phyloP scores from a whole-genome alignment of 2,113 vertebrate species.

The Mixornis gularis region DNA sequence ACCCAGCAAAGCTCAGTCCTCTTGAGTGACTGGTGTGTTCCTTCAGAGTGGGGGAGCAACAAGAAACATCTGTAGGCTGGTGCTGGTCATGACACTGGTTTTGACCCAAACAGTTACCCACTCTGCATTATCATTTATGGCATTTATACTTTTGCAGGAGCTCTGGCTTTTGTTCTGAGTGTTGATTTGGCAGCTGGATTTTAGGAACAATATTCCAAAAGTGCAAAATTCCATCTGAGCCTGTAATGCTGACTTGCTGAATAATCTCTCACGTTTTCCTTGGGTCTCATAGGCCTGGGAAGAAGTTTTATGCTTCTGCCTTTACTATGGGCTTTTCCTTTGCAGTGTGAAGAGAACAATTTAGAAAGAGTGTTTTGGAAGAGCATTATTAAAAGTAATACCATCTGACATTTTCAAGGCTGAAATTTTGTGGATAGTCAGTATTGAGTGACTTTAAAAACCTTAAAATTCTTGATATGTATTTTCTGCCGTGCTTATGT shows the following conservation, averaged over 20 bases:
- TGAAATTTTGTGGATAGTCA: not conserved
- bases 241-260: not conserved
- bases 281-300: not conserved
- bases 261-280: not conserved
- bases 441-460: not conserved
- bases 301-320: not conserved
- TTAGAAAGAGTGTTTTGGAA: not conserved
- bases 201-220: not conserved
- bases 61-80: not conserved
- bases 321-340: not conserved
- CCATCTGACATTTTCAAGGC: not conserved
- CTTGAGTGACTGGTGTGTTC: not conserved
- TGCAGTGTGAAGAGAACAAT: not conserved
- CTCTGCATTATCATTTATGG: not conserved
- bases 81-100: not conserved
- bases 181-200: not conserved
- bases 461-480: not conserved
- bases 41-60: not conserved
- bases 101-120: not conserved
- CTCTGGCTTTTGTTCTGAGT: not conserved
- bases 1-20: not conserved
- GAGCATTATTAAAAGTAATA: slow-evolving; percentile 1
- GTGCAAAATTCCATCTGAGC: not conserved
- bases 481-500: not conserved
- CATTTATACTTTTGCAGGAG: not conserved